Evolutionary conservation across 2,113 vertebrate genomes (phyloP).

Genomic region (Tylochromis polylepis): DNA sequence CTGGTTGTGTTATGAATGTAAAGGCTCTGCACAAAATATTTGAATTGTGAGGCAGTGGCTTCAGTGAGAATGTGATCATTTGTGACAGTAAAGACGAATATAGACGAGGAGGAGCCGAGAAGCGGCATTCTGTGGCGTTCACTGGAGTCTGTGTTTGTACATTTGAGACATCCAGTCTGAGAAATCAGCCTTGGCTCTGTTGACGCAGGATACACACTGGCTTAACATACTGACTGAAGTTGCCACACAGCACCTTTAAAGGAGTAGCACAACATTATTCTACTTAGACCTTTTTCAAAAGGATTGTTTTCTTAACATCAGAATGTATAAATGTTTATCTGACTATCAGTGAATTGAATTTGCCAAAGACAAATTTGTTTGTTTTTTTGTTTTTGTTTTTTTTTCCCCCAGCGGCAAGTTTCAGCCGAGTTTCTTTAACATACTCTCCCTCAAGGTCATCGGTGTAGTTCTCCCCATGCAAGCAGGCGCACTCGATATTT

Average conservation of each 20-base stretch:
- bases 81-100: neutral
- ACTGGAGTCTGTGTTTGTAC: neutral
- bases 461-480: neutral
- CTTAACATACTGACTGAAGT: neutral
- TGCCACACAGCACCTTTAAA: slow-evolving; percentile 23
- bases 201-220: neutral
- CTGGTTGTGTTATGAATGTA: neutral
- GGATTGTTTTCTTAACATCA: slow-evolving; percentile 5
- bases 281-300: slow-evolving; percentile 27
- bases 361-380: slow-evolving; percentile 51
- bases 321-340: slow-evolving; percentile 39
- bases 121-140: neutral
- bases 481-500: neutral
- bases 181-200: neutral
- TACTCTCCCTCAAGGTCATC: neutral
- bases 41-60: neutral
- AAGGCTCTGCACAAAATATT: neutral
- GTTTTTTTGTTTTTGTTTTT: neutral
- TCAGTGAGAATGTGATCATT: neutral
- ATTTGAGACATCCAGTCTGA: neutral
- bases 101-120: neutral
- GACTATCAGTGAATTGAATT: slow-evolving; percentile 37
- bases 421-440: neutral
- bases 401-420: neutral
- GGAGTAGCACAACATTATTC: slow-evolving; percentile 24